Base-by-base conservation (phyloP, 2,797 vertebrate species). In the Anguilla obscura region DNA sequence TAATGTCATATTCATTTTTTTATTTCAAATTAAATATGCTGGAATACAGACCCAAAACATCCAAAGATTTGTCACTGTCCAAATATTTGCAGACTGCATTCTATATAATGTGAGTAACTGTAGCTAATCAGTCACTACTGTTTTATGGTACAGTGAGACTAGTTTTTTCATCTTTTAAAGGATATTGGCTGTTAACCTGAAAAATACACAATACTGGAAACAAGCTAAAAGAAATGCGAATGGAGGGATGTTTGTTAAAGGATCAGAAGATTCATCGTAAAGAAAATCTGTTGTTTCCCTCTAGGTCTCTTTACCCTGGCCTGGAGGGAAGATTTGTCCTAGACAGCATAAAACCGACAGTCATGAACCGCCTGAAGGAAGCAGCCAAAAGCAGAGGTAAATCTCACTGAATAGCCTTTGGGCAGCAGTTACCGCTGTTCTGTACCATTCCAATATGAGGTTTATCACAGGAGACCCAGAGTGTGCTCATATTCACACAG, bases 341-440 rank as follows among this genome's bases (percentile, higher is more conserved):
- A 91, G 98, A 99, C 90, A 96, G 94, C 91, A 94, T 99, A 91
- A 96, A 97, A 89, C 96, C 97, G 88, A 95, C 96, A 86, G 92
- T 99, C 89, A 94, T 98, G 93, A 93, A 95, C 93, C 95, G 95
- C 94, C 95, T 99, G 92, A 98, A 97, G 94, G 97, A 98, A 93
- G 98, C 99, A 85, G 95, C 97, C 89, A 97, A 96, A 96, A 97
- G 96, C 91, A 96, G 98, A 98, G 99, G 98, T 99, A 97, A 95
- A 88, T 88, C 89, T 52, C 16, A n/a, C 74, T 3, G 86, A 54
- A 88, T 21, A 27, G 33, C 5, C 45, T 33, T 8, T 50, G 48
- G 14, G 27, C 3, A 33, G 33, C 16, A 60, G 33, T 48, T 30
- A 58, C 18, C 21, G 1, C 27, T 16, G 3, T 56, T 14, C n/a